Evolutionary conservation across 2,888 invertebrate species (phyloP).

Genomic region (Eupithecia dodoneata): DNA sequence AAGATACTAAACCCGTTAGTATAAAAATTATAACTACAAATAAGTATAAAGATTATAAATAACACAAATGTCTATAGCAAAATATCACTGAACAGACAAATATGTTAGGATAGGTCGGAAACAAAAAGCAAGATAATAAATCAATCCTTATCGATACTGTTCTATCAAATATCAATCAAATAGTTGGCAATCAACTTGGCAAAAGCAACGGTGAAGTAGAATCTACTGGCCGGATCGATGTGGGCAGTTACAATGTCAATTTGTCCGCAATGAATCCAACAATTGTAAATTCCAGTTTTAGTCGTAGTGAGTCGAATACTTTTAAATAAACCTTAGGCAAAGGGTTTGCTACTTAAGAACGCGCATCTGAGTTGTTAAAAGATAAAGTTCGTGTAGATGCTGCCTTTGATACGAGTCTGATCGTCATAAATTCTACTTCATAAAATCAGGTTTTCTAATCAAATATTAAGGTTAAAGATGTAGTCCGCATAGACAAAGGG

Average conservation of each 20-base stretch:
- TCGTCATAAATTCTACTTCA: too few relatives aligned
- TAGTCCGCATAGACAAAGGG: too few relatives aligned
- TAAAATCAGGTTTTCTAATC: too few relatives aligned
- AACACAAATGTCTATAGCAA: not conserved
- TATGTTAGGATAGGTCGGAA: conserved; percentile 3
- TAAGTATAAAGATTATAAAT: not conserved
- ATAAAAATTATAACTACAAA: not conserved
- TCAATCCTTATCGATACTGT: conserved; percentile 2
- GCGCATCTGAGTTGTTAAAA: not conserved
- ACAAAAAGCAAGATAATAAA: conserved; percentile 5
- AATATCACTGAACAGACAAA: not conserved
- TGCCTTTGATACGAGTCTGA: too few relatives aligned
- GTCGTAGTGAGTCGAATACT: conserved; percentile 7
- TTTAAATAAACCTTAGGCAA: not conserved
- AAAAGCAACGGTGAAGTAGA: conserved; percentile 17
- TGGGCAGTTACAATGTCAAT: conserved; percentile 38
- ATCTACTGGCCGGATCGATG: conserved; percentile 25
- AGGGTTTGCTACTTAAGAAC: not conserved
- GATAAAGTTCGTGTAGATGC: not conserved
- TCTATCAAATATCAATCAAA: conserved; percentile 16
- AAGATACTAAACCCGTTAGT: not conserved
- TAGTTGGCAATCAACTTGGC: conserved; percentile 20
- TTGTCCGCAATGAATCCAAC: conserved; percentile 40
- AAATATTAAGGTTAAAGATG: too few relatives aligned
- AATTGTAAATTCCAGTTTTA: conserved; percentile 28